phyloP scores from a whole-genome alignment of 2,113 vertebrate species.

The Sander vitreus region DNA sequence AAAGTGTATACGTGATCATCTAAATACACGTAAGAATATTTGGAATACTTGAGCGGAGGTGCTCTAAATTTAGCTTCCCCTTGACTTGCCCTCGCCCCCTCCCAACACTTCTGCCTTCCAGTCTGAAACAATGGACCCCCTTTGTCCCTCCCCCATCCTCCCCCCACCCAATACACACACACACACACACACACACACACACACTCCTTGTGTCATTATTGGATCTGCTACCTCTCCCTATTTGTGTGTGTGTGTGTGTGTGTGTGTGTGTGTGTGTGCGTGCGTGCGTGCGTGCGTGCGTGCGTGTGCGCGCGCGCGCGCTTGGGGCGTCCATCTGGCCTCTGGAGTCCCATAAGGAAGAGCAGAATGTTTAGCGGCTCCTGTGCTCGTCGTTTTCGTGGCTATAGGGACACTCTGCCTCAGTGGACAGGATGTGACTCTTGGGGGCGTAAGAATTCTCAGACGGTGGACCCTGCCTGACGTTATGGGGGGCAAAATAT shows the following conservation, averaged over 20 bases:
- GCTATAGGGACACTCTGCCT: constrained; percentile 68
- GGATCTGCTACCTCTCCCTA: constrained; percentile 63
- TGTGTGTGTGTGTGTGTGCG: background rate
- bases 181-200: constrained; percentile 40
- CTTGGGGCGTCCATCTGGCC: constrained; percentile 53
- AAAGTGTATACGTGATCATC: constrained; percentile 77
- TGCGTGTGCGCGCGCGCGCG: background rate
- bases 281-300: too few relatives aligned
- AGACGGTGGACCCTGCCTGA: constrained; percentile 58
- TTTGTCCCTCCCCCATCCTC: constrained; percentile 69
- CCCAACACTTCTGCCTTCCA: constrained; percentile 81
- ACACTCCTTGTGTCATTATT: constrained; percentile 66
- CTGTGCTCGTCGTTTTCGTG: constrained; percentile 61
- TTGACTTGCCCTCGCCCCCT: constrained; percentile 78
- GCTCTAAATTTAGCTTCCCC: constrained; percentile 83
- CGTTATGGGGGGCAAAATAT: constrained; percentile 44
- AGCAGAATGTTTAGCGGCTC: constrained; percentile 59
- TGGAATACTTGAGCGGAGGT: constrained; percentile 79
- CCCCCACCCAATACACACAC: constrained; percentile 35
- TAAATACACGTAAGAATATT: constrained; percentile 77
- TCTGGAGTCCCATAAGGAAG: constrained; percentile 79
- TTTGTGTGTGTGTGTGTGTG: constrained; percentile 64
- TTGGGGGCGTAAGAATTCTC: constrained; percentile 66
- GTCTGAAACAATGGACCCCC: constrained; percentile 84
- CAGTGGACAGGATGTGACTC: constrained; percentile 77